Evolutionary conservation across 2,888 invertebrate species (phyloP), one percentile per base, ranked within the genome.

Genomic region (Pammene aurita): DNA sequence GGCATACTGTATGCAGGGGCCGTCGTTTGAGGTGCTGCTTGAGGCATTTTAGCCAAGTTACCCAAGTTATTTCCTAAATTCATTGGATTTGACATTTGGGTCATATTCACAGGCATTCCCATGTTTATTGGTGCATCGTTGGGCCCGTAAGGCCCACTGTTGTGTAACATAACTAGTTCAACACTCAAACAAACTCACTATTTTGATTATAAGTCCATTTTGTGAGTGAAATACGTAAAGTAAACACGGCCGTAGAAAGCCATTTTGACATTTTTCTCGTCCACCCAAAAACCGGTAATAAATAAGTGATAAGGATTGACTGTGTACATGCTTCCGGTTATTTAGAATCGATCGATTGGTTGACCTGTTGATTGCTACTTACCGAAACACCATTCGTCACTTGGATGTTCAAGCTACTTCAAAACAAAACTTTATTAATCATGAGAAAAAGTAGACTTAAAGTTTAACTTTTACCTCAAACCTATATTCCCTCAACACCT

Each of bases 131-230:
- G 86, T 35, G 81, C 76, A 52, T 90, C 91, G 70, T 84, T 87
- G 13, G 86, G 82, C 74, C 86, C 88, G 73, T 84, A 91, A 72
- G 82, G 80, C 73, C 88, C 90, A 68, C 82, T 90, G 73, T 90
- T 90, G 75, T 89, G 90, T 75, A 89, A 84, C 91, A 92, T 92
- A 69, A 72, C 77, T 78, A 71, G 75, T 73, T 18, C 60, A 60
- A 65, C 69, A 72, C 67, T 67, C 52, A 73, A 71, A 64, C 16
- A 35, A 61, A 65, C 64, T 63, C 64, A 71, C 69, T 66, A 69
- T 66, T 75, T 62, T 50, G 71, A 57, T 69, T 72, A 69, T 67
- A 71, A 72, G 62, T 72, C 66, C 64, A 71, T 65, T 71, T 66
- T 72, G 55, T 46, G 63, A 64, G 68, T 71, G 73, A 72, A 72